Evolutionary conservation across 2,797 vertebrate genomes (phyloP).

Genomic region (Okamejei kenojei): DNA sequence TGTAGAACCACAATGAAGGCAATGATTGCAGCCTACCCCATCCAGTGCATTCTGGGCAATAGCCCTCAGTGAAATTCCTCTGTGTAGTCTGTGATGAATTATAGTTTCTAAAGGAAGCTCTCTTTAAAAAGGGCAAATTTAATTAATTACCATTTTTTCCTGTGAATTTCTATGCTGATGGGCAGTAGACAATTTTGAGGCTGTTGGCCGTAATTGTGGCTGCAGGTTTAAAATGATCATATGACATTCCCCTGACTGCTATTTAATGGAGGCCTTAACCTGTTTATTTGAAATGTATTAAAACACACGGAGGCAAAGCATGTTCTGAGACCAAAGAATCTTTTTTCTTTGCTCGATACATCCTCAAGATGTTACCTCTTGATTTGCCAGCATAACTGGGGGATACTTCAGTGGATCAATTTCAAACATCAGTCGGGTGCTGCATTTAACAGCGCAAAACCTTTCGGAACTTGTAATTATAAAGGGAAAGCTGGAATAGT

Average conservation of each 20-base stretch:
- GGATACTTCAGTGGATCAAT: neutral
- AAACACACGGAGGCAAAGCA: neutral
- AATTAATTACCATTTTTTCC: slow-evolving; percentile 1
- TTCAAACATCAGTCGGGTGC: slow-evolving; percentile 5
- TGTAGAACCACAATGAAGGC: neutral
- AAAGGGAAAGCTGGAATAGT: neutral
- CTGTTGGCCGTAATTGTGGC: neutral
- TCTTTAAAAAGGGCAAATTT: neutral
- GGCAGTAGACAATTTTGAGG: neutral
- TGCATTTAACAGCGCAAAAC: neutral
- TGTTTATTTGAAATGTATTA: slow-evolving; percentile 14
- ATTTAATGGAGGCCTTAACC: neutral
- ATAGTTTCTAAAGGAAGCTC: slow-evolving; percentile 15
- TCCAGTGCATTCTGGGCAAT: neutral
- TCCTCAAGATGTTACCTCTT: neutral
- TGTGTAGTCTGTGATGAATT: neutral
- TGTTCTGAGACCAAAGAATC: neutral
- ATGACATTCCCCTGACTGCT: neutral
- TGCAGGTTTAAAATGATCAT: slow-evolving; percentile 18
- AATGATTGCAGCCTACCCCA: neutral
- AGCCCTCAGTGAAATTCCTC: neutral
- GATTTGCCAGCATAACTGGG: neutral
- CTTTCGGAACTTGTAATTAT: neutral
- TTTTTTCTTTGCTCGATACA: neutral
- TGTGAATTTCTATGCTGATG: slow-evolving; percentile 8